These are phyloP conservation scores for Clanis bilineata DNA, from an alignment of 2,888 invertebrate species.

Conservation along the genomic window DNA sequence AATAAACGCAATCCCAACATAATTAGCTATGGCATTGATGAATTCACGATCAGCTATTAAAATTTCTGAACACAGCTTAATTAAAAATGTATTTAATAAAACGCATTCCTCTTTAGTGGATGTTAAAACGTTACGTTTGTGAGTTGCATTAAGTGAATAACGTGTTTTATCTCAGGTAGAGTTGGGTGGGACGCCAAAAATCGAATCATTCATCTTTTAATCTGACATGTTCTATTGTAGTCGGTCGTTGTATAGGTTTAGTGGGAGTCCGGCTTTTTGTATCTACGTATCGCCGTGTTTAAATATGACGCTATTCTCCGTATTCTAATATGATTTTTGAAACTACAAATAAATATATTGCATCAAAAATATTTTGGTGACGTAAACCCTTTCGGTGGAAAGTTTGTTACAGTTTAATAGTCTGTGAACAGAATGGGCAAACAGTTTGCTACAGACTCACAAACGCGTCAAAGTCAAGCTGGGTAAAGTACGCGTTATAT, in stretches of 20 bases:
- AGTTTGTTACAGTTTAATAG: no score
- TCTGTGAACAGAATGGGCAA: no score
- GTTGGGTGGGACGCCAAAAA: slow-evolving; percentile 60
- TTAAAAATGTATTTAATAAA: slow-evolving; percentile 55
- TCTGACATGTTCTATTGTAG: slow-evolving; percentile 78
- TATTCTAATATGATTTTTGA: background rate
- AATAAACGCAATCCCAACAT: slow-evolving; percentile 69
- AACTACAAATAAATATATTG: background rate
- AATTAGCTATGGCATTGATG: slow-evolving; percentile 75
- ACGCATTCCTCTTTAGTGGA: slow-evolving; percentile 37
- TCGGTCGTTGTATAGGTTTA: slow-evolving; percentile 48
- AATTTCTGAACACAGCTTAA: slow-evolving; percentile 56
- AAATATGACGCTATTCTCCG: background rate
- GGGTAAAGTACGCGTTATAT: no score
- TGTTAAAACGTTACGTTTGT: slow-evolving; percentile 26
- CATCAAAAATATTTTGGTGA: background rate
- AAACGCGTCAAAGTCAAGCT: no score
- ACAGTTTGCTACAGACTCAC: no score
- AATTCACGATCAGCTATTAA: slow-evolving; percentile 61
- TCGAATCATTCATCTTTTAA: slow-evolving; percentile 79
- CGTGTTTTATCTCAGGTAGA: slow-evolving; percentile 62
- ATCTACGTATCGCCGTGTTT: background rate
- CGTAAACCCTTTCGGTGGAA: no score
- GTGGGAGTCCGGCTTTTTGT: slow-evolving; percentile 37
- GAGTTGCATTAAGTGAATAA: slow-evolving; percentile 34